Evolutionary conservation across 64 coral and sea anemone genomes (phyloP), one percentile per base, ranked within the genome.

Genomic region (Dendronephthya gigantea): DNA sequence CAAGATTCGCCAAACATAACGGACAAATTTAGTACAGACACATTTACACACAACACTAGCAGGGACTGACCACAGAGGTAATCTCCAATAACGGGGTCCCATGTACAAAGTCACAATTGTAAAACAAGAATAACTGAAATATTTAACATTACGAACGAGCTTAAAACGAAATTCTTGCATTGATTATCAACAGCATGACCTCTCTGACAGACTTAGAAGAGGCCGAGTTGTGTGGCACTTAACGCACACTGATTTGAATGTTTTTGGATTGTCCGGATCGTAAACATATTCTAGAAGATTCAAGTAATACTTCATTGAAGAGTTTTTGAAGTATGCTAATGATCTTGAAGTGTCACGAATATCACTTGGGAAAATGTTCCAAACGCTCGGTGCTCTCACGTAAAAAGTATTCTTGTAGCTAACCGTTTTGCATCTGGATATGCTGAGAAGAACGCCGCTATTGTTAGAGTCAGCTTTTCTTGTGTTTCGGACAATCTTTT

Each of bases 331-430:
- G 39, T 35, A 83, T 6, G 39, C 82, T 13, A 25, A 25, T 83
- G 82, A 83, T 83, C 39, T 83, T 1, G 16, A 83, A 83, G 28
- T 83, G 82, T 83, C 45, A 23, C 39, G 82, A 12, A 84, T 25
- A 40, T 84, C 16, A 84, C 83, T 68, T 68, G 84, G 84, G 19
- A 86, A 40, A 86, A 39, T 68, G 37, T 86, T 86, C 50, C 50
- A 86, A 68, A 86, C 36, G 65, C 84, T 86, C 39, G 84, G 84
- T 68, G 84, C 58, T 40, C 84, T 86, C 9, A 34, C 65, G 58
- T 68, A 86, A 56, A 68, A 86, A 86, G 51, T 86, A 28, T 86
- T 86, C 30, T 86, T 51, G 36, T 39, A 68, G n/a, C 32, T 70
- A 7, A 48, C 14, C 28, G 35, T 75, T 11, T 39, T 74, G 43